phyloP scores from a whole-genome alignment of 2,888 invertebrate genomes.

The Coleophora deauratella region DNA sequence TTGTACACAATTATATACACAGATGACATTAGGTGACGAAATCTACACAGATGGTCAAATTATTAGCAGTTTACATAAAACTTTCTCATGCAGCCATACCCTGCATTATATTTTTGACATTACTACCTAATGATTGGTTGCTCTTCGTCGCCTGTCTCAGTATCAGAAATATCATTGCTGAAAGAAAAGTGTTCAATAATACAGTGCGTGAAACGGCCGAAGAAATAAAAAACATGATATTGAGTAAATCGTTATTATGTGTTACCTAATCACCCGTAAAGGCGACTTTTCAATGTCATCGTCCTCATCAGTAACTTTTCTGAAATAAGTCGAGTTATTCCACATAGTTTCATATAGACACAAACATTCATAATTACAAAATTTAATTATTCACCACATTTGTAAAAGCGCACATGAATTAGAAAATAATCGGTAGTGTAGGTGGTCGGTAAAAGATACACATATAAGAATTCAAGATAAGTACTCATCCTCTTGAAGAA shows the following conservation, averaged over 20 bases:
- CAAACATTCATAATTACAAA: not conserved
- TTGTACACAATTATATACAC: not conserved
- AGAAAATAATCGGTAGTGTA: no score
- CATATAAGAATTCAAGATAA: no score
- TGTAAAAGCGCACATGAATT: no score
- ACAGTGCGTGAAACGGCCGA: conserved; percentile 30
- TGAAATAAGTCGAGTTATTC: no score
- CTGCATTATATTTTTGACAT: conserved; percentile 32
- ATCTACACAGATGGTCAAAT: no score
- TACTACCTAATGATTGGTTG: conserved; percentile 60
- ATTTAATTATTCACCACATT: no score
- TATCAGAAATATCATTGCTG: conserved; percentile 60
- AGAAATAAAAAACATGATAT: conserved; percentile 6
- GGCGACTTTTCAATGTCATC: conserved; percentile 38
- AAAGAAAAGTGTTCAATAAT: conserved; percentile 46
- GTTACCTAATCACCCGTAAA: conserved; percentile 53
- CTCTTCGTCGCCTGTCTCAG: conserved; percentile 39
- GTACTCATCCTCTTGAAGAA: no score
- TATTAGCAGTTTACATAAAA: not conserved
- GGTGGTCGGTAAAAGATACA: no score
- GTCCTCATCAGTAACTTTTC: conserved; percentile 15
- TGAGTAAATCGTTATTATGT: conserved; percentile 1
- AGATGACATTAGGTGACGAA: not conserved
- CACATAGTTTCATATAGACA: not conserved
- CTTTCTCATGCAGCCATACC: conserved; percentile 15